Percentiles rank a stretch among this genome's conserved stretches.
phyloP scores from a whole-genome alignment of 2,797 vertebrate species.

The Tapera naevia region DNA sequence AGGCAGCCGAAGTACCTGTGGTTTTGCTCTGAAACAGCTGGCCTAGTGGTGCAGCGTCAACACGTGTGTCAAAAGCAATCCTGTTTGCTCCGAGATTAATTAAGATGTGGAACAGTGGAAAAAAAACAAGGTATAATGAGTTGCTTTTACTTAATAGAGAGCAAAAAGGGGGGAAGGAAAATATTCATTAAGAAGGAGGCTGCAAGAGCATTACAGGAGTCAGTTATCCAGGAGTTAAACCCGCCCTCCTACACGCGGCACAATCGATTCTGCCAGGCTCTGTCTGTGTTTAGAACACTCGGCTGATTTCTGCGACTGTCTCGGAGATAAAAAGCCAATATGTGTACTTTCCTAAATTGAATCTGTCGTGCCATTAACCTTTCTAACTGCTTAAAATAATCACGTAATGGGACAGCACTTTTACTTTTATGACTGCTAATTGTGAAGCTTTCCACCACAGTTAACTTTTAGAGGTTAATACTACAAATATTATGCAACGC shows the following conservation, averaged over 20 bases:
- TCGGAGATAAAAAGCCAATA: neutral
- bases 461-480: neutral
- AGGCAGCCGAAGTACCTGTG: neutral
- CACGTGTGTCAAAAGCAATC: neutral
- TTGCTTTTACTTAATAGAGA: neutral
- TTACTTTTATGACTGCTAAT: neutral
- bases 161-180: neutral
- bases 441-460: neutral
- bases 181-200: neutral
- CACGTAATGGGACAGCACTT: neutral
- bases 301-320: neutral
- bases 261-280: neutral
- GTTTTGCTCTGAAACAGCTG: neutral
- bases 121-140: neutral
- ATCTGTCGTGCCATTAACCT: neutral
- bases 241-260: neutral
- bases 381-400: neutral
- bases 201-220: neutral
- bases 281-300: neutral
- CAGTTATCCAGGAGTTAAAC: neutral
- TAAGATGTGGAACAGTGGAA: neutral
- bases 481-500: neutral
- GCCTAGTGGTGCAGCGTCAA: neutral
- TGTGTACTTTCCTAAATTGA: neutral
- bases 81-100: neutral